Evolutionary conservation across 37 sponge, comb jelly and placozoan species (phyloP).

Genomic region (Chondrilla cf. caribensis): DNA sequence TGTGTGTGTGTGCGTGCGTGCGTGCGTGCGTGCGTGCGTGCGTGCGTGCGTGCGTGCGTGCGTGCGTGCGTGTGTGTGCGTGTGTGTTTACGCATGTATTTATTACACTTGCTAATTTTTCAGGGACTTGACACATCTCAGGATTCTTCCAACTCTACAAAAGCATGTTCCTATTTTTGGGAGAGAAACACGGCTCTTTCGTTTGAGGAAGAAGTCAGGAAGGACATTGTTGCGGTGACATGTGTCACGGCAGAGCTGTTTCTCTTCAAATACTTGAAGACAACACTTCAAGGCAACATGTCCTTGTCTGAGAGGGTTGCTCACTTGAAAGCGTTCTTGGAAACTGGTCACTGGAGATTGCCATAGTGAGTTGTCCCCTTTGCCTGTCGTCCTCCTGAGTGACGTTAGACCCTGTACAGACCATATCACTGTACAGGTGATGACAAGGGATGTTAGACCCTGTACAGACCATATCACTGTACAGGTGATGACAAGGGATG

Average conservation of each 20-base stretch:
- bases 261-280: slow-evolving; percentile 50
- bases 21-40: slow-evolving; percentile 27
- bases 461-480: neutral
- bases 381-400: too few species aligned
- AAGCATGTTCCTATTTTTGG: neutral
- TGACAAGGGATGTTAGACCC: neutral
- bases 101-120: too few species aligned
- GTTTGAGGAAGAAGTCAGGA: slow-evolving; percentile 47
- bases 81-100: too few species aligned
- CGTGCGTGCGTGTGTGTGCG: slow-evolving; percentile 14
- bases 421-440: neutral
- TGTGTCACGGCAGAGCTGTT: slow-evolving; percentile 57
- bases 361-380: slow-evolving; percentile 39
- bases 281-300: slow-evolving; percentile 31
- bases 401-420: too few species aligned
- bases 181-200: slow-evolving; percentile 30
- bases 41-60: slow-evolving; percentile 20
- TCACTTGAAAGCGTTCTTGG: slow-evolving; percentile 34
- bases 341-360: slow-evolving; percentile 23
- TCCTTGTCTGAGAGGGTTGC: slow-evolving; percentile 37
- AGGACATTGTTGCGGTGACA: slow-evolving; percentile 41
- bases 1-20: slow-evolving; percentile 41
- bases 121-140: too few species aligned
- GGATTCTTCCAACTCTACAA: too few species aligned
- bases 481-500: neutral